Evolutionary conservation across 2,888 invertebrate genomes (phyloP), one percentile per base, ranked within the genome.

Genomic region (Tipula lateralis): DNA sequence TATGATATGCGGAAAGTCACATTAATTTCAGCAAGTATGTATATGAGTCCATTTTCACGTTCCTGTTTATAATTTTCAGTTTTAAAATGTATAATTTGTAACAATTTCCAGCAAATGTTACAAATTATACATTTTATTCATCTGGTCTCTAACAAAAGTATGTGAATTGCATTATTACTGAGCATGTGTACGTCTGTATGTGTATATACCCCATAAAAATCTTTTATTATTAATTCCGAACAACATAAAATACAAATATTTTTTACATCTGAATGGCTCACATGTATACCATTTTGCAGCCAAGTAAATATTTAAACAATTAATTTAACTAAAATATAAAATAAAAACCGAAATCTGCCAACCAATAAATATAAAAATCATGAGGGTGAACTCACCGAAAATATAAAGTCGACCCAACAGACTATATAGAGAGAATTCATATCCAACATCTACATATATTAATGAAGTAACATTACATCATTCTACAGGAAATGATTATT

Each of bases 251-350:
- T 66, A 66, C 24, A 66, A 6, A 3, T 5, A 24, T 66, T 66
- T 7, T 24, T 66, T 66, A 19, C 66, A 66, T 7, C 66, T 66
- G 66, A 66, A 66, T 66, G 24, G 66, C 19, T 19, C 66, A 66
- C 66, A 66, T 66, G 66, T 66, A n/a, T n/a, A 66, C 66, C 66
- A 66, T 66, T 66, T 66, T 24, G 66, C 66, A 66, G 66, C 66
- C 66, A 66, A 66, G 24, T 66, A 66, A 66, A 66, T 66, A 66
- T 66, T 66, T 19, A 66, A 66, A 24, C 24, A 66, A 66, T 66
- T 66, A 66, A 66, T 66, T 66, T 24, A 66, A 66, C 7, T 66
- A 66, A 50, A 50, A 50, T n/a, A n/a, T 66, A 66, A 66, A 66
- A 66, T 19, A 66, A 66, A 66, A 66, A n/a, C n/a, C n/a, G n/a